Evolutionary conservation across 2,113 vertebrate species (phyloP), one percentile per base, ranked within the genome.

Genomic region (Nyctibius bracteatus): DNA sequence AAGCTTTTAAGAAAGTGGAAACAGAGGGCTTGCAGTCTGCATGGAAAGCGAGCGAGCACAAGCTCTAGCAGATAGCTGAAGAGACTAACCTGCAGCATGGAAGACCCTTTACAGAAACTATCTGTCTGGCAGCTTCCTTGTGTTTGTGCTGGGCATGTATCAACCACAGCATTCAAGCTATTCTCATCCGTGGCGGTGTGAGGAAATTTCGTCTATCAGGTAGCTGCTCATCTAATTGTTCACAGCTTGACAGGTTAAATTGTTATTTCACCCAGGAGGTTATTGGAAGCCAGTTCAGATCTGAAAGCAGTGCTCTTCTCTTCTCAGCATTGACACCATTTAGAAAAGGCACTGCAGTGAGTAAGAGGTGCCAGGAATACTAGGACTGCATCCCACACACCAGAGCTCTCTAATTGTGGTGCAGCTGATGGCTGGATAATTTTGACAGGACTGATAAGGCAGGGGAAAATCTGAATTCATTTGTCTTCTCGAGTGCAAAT

Each of bases 121-220:
- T 7, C 46, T 1, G 1, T 31, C 41, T 51, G 27, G 19, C 6
- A 0, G 10, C 43, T 85, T 77, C 47, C 43, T 49, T 2, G 1
- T 39, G 28, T 74, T 70, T 41, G 19, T 74, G 8, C 41, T 35
- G 12, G 35, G 35, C 39, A 47, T 2, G 6, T 61, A 67, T 18
- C 9, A 54, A 20, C 23, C 59, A 12, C 2, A 44, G 35, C 0
- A 0, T 44, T 39, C 31, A 27, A 58, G 8, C 2, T 74, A 22
- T 57, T 79, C 51, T 74, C 17, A 44, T 10, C 10, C 41, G 12
- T 58, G 68, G 4, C 37, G 28, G 9, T 7, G 15, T 31, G 22
- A 44, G 28, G 20, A 92, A 67, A 82, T 72, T 27, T 43, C 23
- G 19, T 37, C 47, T 52, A 3, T 37, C 44, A 70, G 35, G 33